Evolutionary conservation across 2,113 vertebrate species (phyloP), one percentile per base, ranked within the genome.

Genomic region (Takifugu flavidus): DNA sequence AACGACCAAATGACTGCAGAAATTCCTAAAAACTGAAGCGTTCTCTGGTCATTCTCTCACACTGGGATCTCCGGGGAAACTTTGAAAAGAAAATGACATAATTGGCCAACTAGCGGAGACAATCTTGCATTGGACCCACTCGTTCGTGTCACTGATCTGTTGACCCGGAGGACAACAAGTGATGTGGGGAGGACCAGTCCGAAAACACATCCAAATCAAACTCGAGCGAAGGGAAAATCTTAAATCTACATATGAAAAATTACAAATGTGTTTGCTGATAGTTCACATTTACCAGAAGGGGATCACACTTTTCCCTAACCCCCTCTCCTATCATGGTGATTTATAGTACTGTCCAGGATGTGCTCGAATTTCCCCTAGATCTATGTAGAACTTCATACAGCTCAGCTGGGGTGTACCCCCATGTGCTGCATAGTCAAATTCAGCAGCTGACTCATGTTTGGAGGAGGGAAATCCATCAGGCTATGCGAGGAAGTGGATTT

Each of bases 81-180:
- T 20, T 20, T 20, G 20, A 20, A 13, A 13, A 80, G 82, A 79
- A 84, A 82, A 80, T 65, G 73, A 82, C 70, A 80, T 79, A 82
- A 85, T 82, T 82, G 79, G 68, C 78, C 4, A 71, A 61, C 67
- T 46, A 73, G 75, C 72, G 68, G 50, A 63, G 69, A 57, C 49
- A 28, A 53, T 52, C 59, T 13, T 2, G 44, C 1, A 70, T 31
- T 75, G 77, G 46, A 77, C 29, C 46, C 1, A 42, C 54, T 72
- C 8, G n/a, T 65, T 46, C 31, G 3, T 1, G 62, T 81, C 78
- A 83, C 31, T 79, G 20, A 20, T 31, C 29, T 5, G 29, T 6
- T 6, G 29, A 31, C 29, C 25, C 3, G 26, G 57, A 20, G 46
- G 75, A 65, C 62, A 66, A 49, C 5, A 56, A 70, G 65, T 44